Conservation (phyloP, 2,797 vertebrate species). For the Semaprochilodus insignis region DNA sequence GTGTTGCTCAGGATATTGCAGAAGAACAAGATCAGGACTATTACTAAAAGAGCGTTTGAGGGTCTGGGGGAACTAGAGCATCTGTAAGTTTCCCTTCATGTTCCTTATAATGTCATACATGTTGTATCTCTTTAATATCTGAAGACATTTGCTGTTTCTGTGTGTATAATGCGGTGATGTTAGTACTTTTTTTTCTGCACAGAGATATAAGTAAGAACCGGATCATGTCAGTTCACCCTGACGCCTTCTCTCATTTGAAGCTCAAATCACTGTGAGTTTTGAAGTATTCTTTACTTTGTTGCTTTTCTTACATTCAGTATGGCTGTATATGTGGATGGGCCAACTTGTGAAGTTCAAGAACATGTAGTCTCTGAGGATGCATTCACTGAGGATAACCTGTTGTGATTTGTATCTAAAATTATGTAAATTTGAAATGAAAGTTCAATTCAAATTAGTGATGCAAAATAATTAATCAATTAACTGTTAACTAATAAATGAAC, state of each 20-base stretch:
- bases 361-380: not conserved
- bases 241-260: slow-evolving; percentile 95
- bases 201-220: slow-evolving; percentile 94
- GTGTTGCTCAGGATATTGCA: slow-evolving; percentile 85
- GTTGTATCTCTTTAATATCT: not conserved
- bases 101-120: not conserved
- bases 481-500: too few species aligned
- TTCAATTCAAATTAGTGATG: too few species aligned
- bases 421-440: too few species aligned
- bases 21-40: slow-evolving; percentile 92
- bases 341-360: not conserved
- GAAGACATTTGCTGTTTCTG: not conserved
- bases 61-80: slow-evolving; percentile 92
- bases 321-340: too few species aligned
- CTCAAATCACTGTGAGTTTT: slow-evolving; percentile 92
- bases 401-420: not conserved
- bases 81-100: slow-evolving; percentile 84
- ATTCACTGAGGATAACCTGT: not conserved
- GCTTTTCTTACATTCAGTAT: not conserved
- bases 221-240: slow-evolving; percentile 95
- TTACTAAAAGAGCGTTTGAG: slow-evolving; percentile 96
- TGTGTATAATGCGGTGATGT: not conserved
- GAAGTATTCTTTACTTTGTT: not conserved
- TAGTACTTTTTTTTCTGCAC: slow-evolving; percentile 32
- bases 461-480: too few species aligned